Percentiles rank a stretch among this genome's conserved stretches.
phyloP scores from a whole-genome alignment of 2,888 invertebrate species.

The Brachycybe producta region DNA sequence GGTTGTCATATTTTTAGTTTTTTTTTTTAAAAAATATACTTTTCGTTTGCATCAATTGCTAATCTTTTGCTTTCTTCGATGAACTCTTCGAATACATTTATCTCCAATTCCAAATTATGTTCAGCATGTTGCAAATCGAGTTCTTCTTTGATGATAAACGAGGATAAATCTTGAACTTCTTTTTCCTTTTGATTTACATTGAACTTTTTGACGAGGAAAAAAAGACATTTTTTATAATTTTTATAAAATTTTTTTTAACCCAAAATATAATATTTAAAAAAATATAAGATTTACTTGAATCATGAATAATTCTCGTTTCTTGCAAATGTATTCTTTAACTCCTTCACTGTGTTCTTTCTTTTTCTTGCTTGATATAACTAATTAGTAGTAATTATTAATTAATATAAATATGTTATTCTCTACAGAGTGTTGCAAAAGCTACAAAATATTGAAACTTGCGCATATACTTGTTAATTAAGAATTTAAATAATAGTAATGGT shows the following conservation, averaged over 20 bases:
- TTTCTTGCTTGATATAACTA: neutral
- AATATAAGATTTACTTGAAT: neutral
- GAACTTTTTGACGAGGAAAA: conserved; percentile 1
- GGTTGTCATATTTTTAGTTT: neutral
- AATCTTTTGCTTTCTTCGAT: neutral
- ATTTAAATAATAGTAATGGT: too few species aligned
- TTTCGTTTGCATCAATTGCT: conserved; percentile 2
- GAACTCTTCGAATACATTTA: neutral
- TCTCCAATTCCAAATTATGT: neutral
- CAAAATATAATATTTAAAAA: neutral
- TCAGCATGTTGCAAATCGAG: neutral
- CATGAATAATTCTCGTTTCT: conserved; percentile 7
- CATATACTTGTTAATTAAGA: neutral
- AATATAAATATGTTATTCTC: too few species aligned
- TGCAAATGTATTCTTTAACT: conserved; percentile 6
- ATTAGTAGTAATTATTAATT: neutral
- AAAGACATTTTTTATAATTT: neutral
- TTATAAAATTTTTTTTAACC: neutral
- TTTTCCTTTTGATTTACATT: conserved; percentile 1
- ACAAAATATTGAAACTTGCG: too few species aligned
- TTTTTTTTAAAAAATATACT: neutral
- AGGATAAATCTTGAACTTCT: conserved; percentile 4
- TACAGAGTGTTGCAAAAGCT: too few species aligned
- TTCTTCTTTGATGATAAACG: conserved; percentile 2
- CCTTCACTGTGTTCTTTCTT: conserved; percentile 7